Evolutionary conservation across 2,113 vertebrate genomes (phyloP), one percentile per base, ranked within the genome.

Genomic region (Brachypteracias leptosomus): DNA sequence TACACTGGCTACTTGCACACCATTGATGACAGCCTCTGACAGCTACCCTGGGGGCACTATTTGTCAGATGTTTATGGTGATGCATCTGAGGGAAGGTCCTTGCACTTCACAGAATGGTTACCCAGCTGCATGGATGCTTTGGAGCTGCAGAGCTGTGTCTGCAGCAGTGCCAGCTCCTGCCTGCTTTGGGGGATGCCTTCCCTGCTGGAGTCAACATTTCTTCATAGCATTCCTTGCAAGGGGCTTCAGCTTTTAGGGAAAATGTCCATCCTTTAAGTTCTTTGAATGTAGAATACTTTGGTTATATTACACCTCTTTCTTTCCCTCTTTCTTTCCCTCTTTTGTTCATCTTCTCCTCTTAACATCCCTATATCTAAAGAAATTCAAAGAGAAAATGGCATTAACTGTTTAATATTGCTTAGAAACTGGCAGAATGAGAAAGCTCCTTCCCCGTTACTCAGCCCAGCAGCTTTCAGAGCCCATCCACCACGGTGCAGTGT

Each of bases 311-410:
- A 14, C 13, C 21, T 38, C 10, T 24, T 90, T 21, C 14, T 24
- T 83, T 51, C 15, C 33, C 70, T 33, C 7, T 21, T 59, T 59
- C 21, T 11, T 3, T 51, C 28, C 28, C 42, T 36, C 6, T 3
- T 42, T 42, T 42, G 11, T 7, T 10, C 2, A 1, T 3, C 2
- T 1, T 11, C 2, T 2, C 3, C 2, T 1, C 7, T 63, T 57
- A 66, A 9, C 7, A 40, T 76, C 9, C 21, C 17, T 40, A 1
- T 40, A 6, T 28, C n/a, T 62, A 28, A 77, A 58, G 25, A 47
- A 47, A 33, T 54, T 26, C 10, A 73, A 28, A 79, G 17, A 52
- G 19, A 58, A 68, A 22, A 20, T 24, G 49, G 1, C 33, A 29
- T 40, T 2, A 6, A 1, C 51, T 42, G 2, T 77, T 58, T 38